Evolutionary conservation across 2,888 invertebrate species (phyloP), one percentile per base, ranked within the genome.

Genomic region (Nomada ruficornis): DNA sequence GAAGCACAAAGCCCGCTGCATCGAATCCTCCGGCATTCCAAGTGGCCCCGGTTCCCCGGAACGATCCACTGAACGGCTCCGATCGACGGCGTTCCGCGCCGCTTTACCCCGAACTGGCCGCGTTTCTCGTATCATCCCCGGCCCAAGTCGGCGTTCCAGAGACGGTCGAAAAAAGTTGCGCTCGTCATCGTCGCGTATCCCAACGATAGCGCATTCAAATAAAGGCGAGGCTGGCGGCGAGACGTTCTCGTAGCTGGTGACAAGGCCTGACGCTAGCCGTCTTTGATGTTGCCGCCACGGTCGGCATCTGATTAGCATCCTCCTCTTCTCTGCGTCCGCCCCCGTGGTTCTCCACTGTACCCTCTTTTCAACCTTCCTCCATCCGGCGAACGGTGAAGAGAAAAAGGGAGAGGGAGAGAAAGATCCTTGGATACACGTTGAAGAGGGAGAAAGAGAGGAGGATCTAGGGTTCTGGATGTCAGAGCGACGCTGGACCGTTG

Each of bases 221-320:
- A 89, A 89, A 91, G 91, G 88, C 86, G 86, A 88, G 89, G 85
- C 86, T 84, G 84, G 81, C 73, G 82, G 72, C 54, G 54, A 54
- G 55, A 15, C 84, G 86, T 86, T 89, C 90, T 89, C 89, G 88
- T 72, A 54, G 74, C 82, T 89, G 91, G 92, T 91, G 93, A 91
- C 91, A 90, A 88, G 90, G 77, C 87, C 90, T 90, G 91, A 91
- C 90, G 91, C 91, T 90, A 89, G 88, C 77, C 85, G 72, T 89
- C 88, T 93, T 93, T 93, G 92, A 93, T 91, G 89, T 92, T 79
- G 90, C 93, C 93, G 93, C 91, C 87, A 85, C 87, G 91, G 93
- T 92, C 93, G 92, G 93, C 93, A 93, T 93, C 93, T 93, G 93
- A 93, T 93, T 93, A 93, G 93, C 93, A 93, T 93, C 92, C 93